Conservation (phyloP, 2,797 vertebrate species). For the Cynopterus sphinx region DNA sequence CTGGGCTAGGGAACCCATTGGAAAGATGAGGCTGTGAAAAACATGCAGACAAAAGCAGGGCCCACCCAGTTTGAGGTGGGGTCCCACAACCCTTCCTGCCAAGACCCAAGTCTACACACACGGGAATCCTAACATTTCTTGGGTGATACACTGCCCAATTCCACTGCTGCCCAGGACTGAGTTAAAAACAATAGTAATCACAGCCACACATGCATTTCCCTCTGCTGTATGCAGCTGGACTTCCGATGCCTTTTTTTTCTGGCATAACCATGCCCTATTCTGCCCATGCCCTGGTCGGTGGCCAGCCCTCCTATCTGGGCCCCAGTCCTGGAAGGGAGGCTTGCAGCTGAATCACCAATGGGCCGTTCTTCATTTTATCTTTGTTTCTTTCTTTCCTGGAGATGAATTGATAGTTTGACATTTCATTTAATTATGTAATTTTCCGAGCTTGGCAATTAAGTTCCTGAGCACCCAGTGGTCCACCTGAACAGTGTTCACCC, state of each 20-base stretch:
- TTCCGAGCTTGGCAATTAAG: background rate
- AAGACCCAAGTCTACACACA: background rate
- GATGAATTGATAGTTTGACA: background rate
- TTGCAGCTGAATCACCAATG: background rate
- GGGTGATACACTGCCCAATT: background rate
- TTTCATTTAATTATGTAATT: background rate
- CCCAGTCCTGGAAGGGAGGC: background rate
- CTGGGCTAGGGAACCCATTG: background rate
- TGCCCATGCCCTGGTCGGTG: accelerated
- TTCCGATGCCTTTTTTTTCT: background rate
- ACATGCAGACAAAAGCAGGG: accelerated
- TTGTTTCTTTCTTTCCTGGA: background rate
- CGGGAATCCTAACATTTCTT: background rate
- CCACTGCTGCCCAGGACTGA: background rate
- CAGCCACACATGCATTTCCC: background rate
- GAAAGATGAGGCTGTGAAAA: background rate
- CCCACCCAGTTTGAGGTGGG: background rate
- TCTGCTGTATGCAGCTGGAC: background rate
- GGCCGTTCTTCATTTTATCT: background rate
- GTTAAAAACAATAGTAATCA: background rate
- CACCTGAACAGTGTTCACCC: background rate
- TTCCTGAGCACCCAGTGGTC: background rate
- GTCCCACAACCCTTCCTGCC: background rate
- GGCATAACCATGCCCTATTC: background rate
- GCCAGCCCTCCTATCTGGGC: background rate